A percentile compares a stretch with the other conserved stretches of the same genome.
phyloP scores from a whole-genome alignment of 2,888 invertebrate species.

The Drosophila kanekoi region DNA sequence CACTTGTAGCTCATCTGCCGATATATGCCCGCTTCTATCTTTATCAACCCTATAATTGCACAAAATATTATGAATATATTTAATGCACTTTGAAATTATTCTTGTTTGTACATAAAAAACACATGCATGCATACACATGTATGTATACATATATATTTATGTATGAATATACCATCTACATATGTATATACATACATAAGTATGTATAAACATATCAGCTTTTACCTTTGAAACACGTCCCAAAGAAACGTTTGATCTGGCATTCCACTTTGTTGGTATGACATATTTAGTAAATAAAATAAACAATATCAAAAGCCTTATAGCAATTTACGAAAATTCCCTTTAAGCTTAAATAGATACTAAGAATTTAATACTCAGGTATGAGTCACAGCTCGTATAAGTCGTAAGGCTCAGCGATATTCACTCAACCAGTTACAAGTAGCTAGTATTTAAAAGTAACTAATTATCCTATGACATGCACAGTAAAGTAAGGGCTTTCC shows the following conservation, averaged over 20 bases:
- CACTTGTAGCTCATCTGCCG: constrained; percentile 94
- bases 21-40: constrained; percentile 94
- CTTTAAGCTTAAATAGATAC: no score
- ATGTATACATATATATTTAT: not conserved
- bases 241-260: constrained; percentile 92
- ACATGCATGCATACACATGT: not conserved
- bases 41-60: constrained; percentile 89
- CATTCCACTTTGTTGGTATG: constrained; percentile 88
- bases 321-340: not conserved
- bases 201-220: not conserved
- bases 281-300: constrained; percentile 58
- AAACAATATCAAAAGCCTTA: not conserved
- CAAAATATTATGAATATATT: not conserved
- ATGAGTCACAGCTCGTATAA: constrained; percentile 13
- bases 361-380: not conserved
- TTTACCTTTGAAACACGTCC: constrained; percentile 89
- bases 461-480: no score
- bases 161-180: not conserved
- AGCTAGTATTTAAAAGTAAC: no score
- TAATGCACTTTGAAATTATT: not conserved
- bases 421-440: no score
- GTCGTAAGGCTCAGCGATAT: no score
- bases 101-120: no score
- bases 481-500: no score
- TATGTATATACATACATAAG: not conserved